Base-by-base conservation (phyloP, 2,113 vertebrate genomes). In the Corapipo altera region DNA sequence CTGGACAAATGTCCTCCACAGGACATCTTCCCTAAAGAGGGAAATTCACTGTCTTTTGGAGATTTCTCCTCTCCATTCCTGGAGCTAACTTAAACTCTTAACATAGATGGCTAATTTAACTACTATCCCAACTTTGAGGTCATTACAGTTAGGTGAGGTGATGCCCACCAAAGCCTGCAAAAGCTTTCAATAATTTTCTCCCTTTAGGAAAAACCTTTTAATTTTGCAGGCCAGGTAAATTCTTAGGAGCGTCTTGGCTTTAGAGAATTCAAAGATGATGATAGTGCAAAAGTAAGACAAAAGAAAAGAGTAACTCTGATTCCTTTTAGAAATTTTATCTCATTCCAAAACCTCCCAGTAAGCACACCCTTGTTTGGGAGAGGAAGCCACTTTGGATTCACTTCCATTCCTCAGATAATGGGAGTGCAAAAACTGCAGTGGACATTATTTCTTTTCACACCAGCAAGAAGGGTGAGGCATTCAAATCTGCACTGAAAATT, bases 401-500 rank as follows among this genome's bases (percentile, higher is more conserved):
- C 12, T 85, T 61, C 32, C 37, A 65, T 71, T 77, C 35, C 57
- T 85, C 67, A 37, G 66, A 83, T 94, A 83, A 70, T 4, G 57
- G 48, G 64, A 91, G 30, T 77, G 49, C 28, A 84, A 92, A 96
- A 97, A 91, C 73, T 90, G 73, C 76, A 96, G 30, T 51, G 48
- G n/a, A 72, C 5, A 0, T 51, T 49, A 71, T 35, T 87, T 64
- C 32, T 87, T 88, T 94, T 88, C 77, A 81, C 12, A 62, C 9
- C 49, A 79, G 21, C 65, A 92, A 82, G 91, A 97, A 78, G 39
- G 30, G 30, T 49, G 54, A 89, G 28, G 73, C 62, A 93, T 95
- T 96, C 93, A 89, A 96, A 95, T 89, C 92, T 91, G 51, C 88
- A 78, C 79, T 92, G 95, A 93, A 97, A 97, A 96, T 77, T 94